A percentile compares a stretch with the other conserved stretches of the same genome.
Conservation (phyloP, 2,888 invertebrate species). For the Ophonus ardosiacus region DNA sequence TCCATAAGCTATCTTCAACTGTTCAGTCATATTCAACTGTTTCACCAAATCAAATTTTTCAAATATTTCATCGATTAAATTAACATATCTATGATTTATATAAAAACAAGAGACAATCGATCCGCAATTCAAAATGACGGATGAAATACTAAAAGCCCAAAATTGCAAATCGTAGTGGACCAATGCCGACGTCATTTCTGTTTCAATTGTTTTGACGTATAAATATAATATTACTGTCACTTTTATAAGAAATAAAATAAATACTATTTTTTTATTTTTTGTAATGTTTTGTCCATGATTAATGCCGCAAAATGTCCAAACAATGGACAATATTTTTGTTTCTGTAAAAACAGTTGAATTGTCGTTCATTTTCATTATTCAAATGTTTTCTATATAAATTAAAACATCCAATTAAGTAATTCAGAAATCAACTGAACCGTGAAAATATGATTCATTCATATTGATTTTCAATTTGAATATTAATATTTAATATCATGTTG, state of each 20-base stretch:
- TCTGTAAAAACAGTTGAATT: not conserved
- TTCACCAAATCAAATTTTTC: not conserved
- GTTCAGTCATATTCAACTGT: not conserved
- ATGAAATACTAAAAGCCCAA: not conserved
- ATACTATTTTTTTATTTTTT: not conserved
- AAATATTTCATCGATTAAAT: not conserved
- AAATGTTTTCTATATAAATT: not conserved
- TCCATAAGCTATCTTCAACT: not conserved
- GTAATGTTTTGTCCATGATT: not conserved
- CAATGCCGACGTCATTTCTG: not conserved
- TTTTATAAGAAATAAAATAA: not conserved
- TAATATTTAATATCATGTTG: too few relatives aligned
- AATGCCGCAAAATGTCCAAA: not conserved
- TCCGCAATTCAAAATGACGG: not conserved
- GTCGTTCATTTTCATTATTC: not conserved
- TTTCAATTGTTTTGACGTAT: not conserved
- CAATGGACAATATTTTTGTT: not conserved
- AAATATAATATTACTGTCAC: not conserved
- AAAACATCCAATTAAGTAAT: too few relatives aligned
- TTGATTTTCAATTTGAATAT: too few relatives aligned
- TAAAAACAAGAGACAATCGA: not conserved
- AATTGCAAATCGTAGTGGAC: not conserved
- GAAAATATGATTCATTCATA: too few relatives aligned
- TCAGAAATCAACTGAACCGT: too few relatives aligned
- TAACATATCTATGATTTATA: not conserved